A percentile compares a stretch with the other conserved stretches of the same genome.
These are phyloP conservation scores for Falco biarmicus DNA, from an alignment of 2,797 vertebrate species.

Conservation along the genomic window DNA sequence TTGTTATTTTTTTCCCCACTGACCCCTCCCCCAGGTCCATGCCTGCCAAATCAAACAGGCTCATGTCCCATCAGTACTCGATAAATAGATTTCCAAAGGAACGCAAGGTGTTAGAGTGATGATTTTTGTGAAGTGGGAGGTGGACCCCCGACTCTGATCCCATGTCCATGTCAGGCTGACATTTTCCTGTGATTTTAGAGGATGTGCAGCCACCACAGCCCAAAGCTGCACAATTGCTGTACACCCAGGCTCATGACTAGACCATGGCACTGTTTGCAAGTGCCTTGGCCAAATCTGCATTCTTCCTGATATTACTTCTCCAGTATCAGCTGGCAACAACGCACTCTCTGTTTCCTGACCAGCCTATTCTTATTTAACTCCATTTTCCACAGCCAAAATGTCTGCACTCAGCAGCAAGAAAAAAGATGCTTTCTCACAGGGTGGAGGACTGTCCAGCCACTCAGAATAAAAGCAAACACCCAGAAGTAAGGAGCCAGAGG, in stretches of 20 bases:
- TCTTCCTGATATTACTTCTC: conserved; percentile 46
- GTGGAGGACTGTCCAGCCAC: neutral
- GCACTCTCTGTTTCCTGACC: conserved; percentile 36
- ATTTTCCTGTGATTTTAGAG: neutral
- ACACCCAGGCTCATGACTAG: conserved; percentile 1
- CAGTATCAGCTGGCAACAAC: conserved; percentile 46
- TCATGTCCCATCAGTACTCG: neutral
- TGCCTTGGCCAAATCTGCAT: conserved; percentile 38
- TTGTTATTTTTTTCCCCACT: neutral
- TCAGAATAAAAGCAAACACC: neutral
- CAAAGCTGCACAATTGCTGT: neutral
- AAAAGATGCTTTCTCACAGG: neutral
- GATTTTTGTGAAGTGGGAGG: neutral
- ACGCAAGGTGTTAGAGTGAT: neutral
- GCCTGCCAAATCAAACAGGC: conserved; percentile 45
- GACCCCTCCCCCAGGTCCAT: neutral
- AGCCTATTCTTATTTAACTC: conserved; percentile 22
- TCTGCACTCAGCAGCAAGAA: neutral
- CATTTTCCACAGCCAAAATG: neutral
- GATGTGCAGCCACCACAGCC: neutral
- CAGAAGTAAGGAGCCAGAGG: neutral
- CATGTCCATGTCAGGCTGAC: accelerated
- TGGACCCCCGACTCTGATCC: neutral
- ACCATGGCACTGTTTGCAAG: neutral
- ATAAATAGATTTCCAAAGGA: neutral